phyloP scores from a whole-genome alignment of 2,797 vertebrate species.

The Carcharodon carcharias region DNA sequence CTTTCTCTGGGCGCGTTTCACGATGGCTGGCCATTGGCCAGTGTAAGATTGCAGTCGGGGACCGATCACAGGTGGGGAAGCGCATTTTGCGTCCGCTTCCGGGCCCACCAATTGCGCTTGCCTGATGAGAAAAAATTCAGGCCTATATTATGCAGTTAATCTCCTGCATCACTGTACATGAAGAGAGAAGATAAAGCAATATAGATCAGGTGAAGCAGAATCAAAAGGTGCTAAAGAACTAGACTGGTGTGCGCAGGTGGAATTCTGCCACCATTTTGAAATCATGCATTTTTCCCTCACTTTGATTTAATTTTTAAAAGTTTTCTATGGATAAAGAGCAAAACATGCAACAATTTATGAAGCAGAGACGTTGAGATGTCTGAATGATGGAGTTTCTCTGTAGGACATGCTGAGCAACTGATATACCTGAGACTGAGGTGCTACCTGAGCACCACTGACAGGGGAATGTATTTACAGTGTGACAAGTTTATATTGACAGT shows the following conservation, averaged over 20 bases:
- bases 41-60: no score
- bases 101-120: no score
- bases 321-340: not conserved
- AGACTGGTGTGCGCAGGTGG: not conserved
- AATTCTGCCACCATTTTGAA: not conserved
- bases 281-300: not conserved
- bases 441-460: not conserved
- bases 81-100: no score
- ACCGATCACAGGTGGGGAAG: no score
- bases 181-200: not conserved
- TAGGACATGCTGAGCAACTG: not conserved
- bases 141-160: not conserved
- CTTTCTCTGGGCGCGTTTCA: no score
- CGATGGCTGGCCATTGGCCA: no score
- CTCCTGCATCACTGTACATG: not conserved
- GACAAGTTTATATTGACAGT: not conserved
- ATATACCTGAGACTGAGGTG: not conserved
- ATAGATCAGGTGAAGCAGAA: not conserved
- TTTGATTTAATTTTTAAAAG: not conserved
- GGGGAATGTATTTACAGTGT: not conserved
- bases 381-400: not conserved
- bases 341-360: not conserved
- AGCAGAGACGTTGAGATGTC: not conserved
- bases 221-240: not conserved
- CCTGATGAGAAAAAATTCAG: no score